Base-by-base conservation (phyloP, 2,797 vertebrate species). In the Netta rufina region DNA sequence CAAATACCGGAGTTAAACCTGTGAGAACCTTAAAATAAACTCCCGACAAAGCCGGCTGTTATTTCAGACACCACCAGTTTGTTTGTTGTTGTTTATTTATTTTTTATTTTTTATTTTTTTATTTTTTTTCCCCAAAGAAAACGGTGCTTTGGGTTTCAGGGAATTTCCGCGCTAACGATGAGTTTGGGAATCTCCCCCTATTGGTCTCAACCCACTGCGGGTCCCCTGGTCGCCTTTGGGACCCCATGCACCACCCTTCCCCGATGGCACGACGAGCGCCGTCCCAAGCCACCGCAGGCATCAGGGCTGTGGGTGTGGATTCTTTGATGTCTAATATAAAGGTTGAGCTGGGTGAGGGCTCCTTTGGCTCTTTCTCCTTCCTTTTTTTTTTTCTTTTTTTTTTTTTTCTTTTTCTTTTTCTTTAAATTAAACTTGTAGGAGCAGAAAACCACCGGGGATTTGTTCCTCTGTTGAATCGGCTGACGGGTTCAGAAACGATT, bases 1-100 rank as follows among this genome's bases (percentile, higher is more conserved):
- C 85, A 95, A 96, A 92, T 83, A 88, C 64, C 76, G 69, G 38
- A 19, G 39, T 25, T 45, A 84, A 92, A 86, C 28, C 78, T 9
- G 0, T 24, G 56, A 24, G 84, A 79, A 16, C 2, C 85, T 83
- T 67, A 67, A 90, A 87, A 93, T 71, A 80, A 91, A 51, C 56
- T 30, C 56, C 65, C 87, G n/a, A 15, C n/a, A 77, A 60, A 64
- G 33, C 56, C 25, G 30, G 8, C 33, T 79, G 75, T 43, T 74
- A 33, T 60, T 85, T 71, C 65, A 14, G 53, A 60, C 57, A 47
- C 57, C 69, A 30, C 60, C 7, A 41, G 25, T 30, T 58, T 53
- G 32, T 15, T 53, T 53, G 51, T 15, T 54, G 25, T 5, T 27
- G 7, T 51, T 51, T 51, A 13, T 51, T 51, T 51, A 25, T 27